Percentiles rank a stretch among this genome's conserved stretches.
Evolutionary conservation across 2,797 vertebrate species (phyloP).

Genomic region (Hydrolagus colliei): DNA sequence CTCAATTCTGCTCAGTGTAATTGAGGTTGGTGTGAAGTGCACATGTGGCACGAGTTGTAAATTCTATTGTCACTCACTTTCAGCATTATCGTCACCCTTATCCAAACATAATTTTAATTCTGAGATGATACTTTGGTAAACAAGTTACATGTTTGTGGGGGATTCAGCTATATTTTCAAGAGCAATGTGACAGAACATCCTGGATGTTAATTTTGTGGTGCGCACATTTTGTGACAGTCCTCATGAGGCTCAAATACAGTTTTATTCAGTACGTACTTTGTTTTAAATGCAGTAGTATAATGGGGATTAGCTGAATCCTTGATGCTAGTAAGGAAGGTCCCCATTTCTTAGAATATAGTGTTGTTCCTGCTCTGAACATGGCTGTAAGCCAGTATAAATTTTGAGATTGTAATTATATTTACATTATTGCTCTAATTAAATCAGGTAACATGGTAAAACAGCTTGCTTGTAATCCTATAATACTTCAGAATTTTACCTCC

Average conservation of each 20-base stretch:
- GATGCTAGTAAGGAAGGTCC: neutral
- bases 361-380: constrained; percentile 9
- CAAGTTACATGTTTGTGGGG: neutral
- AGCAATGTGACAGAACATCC: neutral
- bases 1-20: neutral
- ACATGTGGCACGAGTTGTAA: constrained; percentile 19
- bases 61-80: constrained; percentile 5
- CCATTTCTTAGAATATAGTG: neutral
- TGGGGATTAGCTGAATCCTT: neutral
- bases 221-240: neutral
- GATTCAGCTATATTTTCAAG: neutral
- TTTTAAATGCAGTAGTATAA: neutral
- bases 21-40: constrained; percentile 7
- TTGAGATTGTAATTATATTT: constrained; percentile 31
- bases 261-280: neutral
- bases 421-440: constrained; percentile 30
- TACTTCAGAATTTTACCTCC: constrained; percentile 37
- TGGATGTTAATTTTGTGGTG: neutral
- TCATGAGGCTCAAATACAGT: neutral
- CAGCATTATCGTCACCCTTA: neutral
- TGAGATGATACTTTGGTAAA: neutral
- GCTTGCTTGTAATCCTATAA: constrained; percentile 38
- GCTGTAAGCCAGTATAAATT: constrained; percentile 20
- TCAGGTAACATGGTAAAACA: constrained; percentile 37
- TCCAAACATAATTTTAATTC: constrained; percentile 17